Percentiles rank a stretch among this genome's conserved stretches.
phyloP scores from a whole-genome alignment of 92 coral and sea anemone genomes.

The Phenganax stokvisi region DNA sequence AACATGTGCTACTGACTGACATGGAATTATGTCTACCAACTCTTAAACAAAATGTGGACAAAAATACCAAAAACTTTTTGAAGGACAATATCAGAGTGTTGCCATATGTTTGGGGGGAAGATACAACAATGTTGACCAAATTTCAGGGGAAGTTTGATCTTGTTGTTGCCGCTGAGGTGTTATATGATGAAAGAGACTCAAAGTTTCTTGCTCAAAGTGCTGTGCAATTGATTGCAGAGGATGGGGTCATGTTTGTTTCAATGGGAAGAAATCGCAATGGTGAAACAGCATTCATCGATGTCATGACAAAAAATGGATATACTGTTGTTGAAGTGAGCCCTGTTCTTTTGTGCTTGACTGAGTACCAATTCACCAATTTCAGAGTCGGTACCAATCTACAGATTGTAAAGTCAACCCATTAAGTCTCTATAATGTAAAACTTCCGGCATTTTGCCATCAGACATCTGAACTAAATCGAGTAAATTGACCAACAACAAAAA shows the following conservation, averaged over 20 bases:
- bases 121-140: constrained; percentile 40
- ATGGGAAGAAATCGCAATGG: constrained; percentile 96
- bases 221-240: constrained; percentile 45
- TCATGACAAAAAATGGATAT: constrained; percentile 59
- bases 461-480: too few species aligned
- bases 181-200: constrained; percentile 74
- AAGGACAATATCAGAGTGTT: constrained; percentile 45
- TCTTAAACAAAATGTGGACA: constrained; percentile 56
- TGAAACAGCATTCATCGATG: constrained; percentile 56
- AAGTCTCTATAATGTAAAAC: too few species aligned
- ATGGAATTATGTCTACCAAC: constrained; percentile 67
- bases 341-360: neutral
- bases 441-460: too few species aligned
- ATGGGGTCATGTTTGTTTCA: constrained; percentile 64
- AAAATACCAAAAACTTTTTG: constrained; percentile 44
- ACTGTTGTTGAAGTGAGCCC: constrained; percentile 58
- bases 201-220: constrained; percentile 62
- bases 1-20: constrained; percentile 61
- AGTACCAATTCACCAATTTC: too few species aligned
- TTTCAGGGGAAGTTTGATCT: constrained; percentile 62
- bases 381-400: too few species aligned
- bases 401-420: too few species aligned
- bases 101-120: constrained; percentile 74
- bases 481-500: neutral
- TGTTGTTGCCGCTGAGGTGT: constrained; percentile 84